Base-by-base conservation (phyloP, 92 coral and sea anemone species). In the Bergia sp. region DNA sequence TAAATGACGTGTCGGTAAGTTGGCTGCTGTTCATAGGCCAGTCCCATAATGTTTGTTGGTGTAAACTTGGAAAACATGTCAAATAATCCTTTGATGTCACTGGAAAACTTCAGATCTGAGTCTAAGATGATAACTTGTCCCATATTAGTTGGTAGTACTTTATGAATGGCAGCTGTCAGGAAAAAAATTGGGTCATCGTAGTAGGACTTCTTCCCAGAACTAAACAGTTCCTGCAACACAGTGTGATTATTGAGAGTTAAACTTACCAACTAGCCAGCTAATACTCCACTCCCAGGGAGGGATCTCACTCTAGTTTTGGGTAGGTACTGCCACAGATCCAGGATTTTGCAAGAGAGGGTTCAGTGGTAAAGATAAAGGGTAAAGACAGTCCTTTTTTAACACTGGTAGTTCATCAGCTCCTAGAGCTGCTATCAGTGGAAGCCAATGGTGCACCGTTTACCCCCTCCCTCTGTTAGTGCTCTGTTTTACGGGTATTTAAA, bases 11-110 rank as follows among this genome's bases (percentile, higher is more conserved):
- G 99, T 79, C 93, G 86, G 81, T 96, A 96, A 0, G 92, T 95
- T 8, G 99, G 99, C 42, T 94, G 95, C 82, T 92, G 98, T 65
- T 96, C 99, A 7, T 85, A 69, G 16, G 98, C 96, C 3, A 96
- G 71, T 23, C 99, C 99, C 85, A 96, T 89, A 2, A 96, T 88
- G 75, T 84, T 95, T 58, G 90, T 40, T 41, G 91, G 81, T 58
- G 95, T 84, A 89, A 96, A 96, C 50, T 90, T 61, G 18, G 75
- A 73, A 82, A 96, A 96, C 91, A 90, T 85, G 67, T 96, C 88
- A 92, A 96, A 96, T 76, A 96, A 90, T 77, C 87, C 91, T 73
- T 90, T 92, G 88, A 96, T 96, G 93, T 96, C 99, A 77, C 91
- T 83, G 55, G 79, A 80, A 82, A 96, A 96, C 88, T 93, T 87